Conservation (phyloP, 2,797 vertebrate species). For the Rhinichthys osculus region DNA sequence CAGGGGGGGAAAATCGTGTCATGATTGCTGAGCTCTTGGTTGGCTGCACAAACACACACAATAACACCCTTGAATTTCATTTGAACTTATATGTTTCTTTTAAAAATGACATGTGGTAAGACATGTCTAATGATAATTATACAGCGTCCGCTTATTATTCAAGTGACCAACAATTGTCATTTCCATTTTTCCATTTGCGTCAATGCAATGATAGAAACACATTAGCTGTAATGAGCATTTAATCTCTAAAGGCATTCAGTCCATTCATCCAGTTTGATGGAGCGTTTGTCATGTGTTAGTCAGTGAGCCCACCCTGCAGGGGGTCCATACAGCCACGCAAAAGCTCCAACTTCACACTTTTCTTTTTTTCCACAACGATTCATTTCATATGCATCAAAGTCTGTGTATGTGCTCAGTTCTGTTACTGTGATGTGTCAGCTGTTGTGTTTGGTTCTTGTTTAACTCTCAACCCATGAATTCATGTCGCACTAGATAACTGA, state of each 20-base stretch:
- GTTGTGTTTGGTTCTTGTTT: slow-evolving; percentile 9
- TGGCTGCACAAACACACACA: neutral
- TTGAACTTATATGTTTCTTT: slow-evolving; percentile 4
- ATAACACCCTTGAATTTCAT: neutral
- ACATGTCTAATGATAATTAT: slow-evolving; percentile 19
- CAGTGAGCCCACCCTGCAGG: slow-evolving; percentile 34
- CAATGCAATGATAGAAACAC: neutral
- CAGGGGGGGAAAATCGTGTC: neutral
- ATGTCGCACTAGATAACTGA: neutral
- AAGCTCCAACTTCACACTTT: slow-evolving; percentile 24
- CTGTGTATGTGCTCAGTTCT: slow-evolving; percentile 28
- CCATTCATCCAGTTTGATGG: slow-evolving; percentile 15
- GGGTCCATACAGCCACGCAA: slow-evolving; percentile 31
- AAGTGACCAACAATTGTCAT: slow-evolving; percentile 37
- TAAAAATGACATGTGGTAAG: neutral
- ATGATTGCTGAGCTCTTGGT: neutral
- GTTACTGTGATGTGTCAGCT: slow-evolving; percentile 22
- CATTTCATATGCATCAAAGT: slow-evolving; percentile 47
- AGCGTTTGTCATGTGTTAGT: slow-evolving; percentile 37
- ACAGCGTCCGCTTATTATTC: slow-evolving; percentile 33
- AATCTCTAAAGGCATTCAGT: slow-evolving; percentile 39
- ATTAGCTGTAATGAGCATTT: slow-evolving; percentile 43
- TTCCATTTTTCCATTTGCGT: slow-evolving; percentile 20
- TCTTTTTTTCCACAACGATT: slow-evolving; percentile 28
- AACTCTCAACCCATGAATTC: neutral